Evolutionary conservation across 1,140 invertebrate genomes (phyloP), one percentile per base, ranked within the genome.

Genomic region (Conus betulinus): DNA sequence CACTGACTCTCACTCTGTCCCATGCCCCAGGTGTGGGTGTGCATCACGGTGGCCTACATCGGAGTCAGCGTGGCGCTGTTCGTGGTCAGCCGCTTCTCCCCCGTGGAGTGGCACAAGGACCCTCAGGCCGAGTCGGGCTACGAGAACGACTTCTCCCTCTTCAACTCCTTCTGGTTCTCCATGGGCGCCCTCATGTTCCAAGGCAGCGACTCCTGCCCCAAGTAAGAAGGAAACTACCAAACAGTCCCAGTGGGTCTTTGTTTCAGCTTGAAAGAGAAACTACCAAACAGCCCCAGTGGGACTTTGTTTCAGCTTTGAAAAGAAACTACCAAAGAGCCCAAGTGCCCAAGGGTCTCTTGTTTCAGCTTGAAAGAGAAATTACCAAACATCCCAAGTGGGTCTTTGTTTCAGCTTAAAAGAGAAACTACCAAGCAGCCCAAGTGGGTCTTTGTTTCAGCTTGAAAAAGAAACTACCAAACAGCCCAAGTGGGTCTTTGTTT

Each of bases 141-240:
- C n/a, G 91, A 91, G 53, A 94, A 94, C 76, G 98, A 99, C 95
- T 99, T 99, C 95, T 98, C 97, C 90, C 97, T 95, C 8, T 83
- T 93, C 20, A 95, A 95, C 88, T 94, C 93, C 15, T 90, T 95
- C 67, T 99, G 99, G 99, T 99, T 99, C 94, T 97, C 98, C 10
- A 95, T 99, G 84, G 98, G 98, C 10, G 98, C 99, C 60, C 98
- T 99, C 94, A 99, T 99, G 98, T 98, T 99, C 95, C 99, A 99
- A 95, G 98, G 99, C 52, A 98, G 98, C 93, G 94, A 99, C 99
- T 93, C 97, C 13, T 94, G 93, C 85, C 94, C 94, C 78, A 93
- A 93, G 94, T 94, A 90, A 81, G 89, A 60, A 11, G 57, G 0
- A 4, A 11, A 60, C 4, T 8, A 60, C 57, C 15, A 60, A 60